Evolutionary conservation across 2,113 vertebrate genomes (phyloP).

Genomic region (Carlito syrichta): DNA sequence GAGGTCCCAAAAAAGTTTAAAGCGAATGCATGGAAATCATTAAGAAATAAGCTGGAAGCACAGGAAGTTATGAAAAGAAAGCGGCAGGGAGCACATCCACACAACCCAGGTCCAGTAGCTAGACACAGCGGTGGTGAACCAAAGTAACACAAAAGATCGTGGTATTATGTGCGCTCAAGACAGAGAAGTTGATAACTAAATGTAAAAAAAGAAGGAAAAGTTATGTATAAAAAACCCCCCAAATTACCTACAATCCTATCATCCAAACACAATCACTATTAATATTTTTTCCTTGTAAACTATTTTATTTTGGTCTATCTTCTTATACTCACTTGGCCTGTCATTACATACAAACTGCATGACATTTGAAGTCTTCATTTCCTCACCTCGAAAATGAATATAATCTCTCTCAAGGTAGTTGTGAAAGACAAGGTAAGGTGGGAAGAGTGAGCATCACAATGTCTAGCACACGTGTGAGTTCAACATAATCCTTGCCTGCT

Average conservation of each 20-base stretch:
- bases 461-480: background rate
- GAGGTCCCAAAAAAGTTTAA: background rate
- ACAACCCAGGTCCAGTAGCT: background rate
- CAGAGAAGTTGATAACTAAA: background rate
- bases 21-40: background rate
- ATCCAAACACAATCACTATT: background rate
- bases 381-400: background rate
- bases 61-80: background rate
- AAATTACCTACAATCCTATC: background rate
- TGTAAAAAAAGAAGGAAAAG: background rate
- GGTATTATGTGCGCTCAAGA: background rate
- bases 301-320: background rate
- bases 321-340: background rate
- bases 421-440: background rate
- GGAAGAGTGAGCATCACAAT: background rate
- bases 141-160: background rate
- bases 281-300: background rate
- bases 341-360: background rate
- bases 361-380: background rate
- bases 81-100: background rate
- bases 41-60: background rate
- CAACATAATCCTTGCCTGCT: background rate
- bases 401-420: background rate
- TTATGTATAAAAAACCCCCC: background rate
- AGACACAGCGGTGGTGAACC: background rate